Base-by-base conservation (phyloP, 1,140 invertebrate species). In the Zaprionus nigranus region DNA sequence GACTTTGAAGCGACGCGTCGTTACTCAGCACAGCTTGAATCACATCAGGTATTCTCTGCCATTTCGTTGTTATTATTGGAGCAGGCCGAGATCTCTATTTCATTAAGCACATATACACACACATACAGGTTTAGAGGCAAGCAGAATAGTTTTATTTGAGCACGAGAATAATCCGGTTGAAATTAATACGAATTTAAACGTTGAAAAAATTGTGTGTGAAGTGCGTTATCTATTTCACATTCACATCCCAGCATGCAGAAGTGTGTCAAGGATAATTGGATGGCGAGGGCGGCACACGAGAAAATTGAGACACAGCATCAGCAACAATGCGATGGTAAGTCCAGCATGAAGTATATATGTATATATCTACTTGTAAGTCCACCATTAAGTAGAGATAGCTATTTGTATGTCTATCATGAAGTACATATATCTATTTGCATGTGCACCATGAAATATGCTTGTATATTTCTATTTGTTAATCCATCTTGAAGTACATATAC, bases 221-320 rank as follows among this genome's bases (percentile, higher is more conserved):
- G 30, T 56, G 60, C 46, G 46, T 64, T 63, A 62, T n/a, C n/a
- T 5, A 54, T 56, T 46, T n/a, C 24, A 56, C 15, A 36, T 69
- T 61, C 38, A 34, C 68, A 34, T 26, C 30, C 30, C 43, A 38
- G 24, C 15, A 88, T 86, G 83, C 83, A 82, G 60, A 86, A 87
- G 67, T 68, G 68, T 65, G 76, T 56, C 49, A 88, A 77, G 56
- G 80, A 86, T 49, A 86, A 77, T 57, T 69, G 83, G 83, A 72
- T 54, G 62, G 68, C 77, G 40, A 62, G 57, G 38, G 58, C 26
- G 24, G 40, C 66, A 38, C 66, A 67, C 60, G 38, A 15, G 53
- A 80, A 49, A 40, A 68, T 36, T 6, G 74, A 82, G 20, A 65
- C 49, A 3, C 51, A 73, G 26, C 78, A 78, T 26, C 69, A 74